Evolutionary conservation across 2,797 vertebrate species (phyloP).

Genomic region (Sparidentex hasta): DNA sequence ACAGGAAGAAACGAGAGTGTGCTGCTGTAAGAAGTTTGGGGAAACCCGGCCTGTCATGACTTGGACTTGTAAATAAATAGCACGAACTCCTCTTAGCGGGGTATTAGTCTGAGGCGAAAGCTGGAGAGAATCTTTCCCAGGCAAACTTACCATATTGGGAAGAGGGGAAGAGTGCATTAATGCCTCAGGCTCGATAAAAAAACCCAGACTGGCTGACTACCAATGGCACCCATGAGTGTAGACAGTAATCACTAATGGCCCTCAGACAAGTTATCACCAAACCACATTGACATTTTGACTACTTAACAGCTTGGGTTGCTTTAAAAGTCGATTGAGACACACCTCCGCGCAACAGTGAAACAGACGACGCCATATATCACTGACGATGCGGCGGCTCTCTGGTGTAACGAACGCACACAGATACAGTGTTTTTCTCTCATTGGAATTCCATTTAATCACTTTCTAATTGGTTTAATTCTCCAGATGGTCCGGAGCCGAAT

Average conservation of each 20-base stretch:
- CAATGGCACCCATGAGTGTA: conserved; percentile 31
- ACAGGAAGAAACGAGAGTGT: conserved; percentile 35
- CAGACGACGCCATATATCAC: neutral
- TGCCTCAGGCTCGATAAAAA: conserved; percentile 53
- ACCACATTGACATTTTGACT: conserved; percentile 59
- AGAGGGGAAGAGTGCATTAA: conserved; percentile 44
- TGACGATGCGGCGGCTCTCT: conserved; percentile 4
- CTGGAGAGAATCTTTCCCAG: conserved; percentile 54
- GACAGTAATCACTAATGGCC: conserved; percentile 58
- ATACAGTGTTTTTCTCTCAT: conserved; percentile 26
- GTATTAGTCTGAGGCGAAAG: conserved; percentile 48
- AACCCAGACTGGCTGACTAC: conserved; percentile 55
- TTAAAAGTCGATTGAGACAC: conserved; percentile 51
- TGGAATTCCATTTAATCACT: conserved; percentile 69
- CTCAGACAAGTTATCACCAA: conserved; percentile 53
- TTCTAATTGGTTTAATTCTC: conserved; percentile 73
- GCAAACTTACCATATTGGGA: conserved; percentile 59
- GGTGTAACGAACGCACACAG: conserved; percentile 6
- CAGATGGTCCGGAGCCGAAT: conserved; percentile 60
- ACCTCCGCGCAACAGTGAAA: conserved; percentile 19
- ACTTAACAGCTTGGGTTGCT: conserved; percentile 52
- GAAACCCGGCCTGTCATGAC: conserved; percentile 47
- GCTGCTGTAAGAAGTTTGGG: conserved; percentile 42
- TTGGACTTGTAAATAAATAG: conserved; percentile 37
- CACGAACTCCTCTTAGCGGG: conserved; percentile 21